Conservation (phyloP, 2,888 invertebrate species). For the Hemistola chrysoprasaria region DNA sequence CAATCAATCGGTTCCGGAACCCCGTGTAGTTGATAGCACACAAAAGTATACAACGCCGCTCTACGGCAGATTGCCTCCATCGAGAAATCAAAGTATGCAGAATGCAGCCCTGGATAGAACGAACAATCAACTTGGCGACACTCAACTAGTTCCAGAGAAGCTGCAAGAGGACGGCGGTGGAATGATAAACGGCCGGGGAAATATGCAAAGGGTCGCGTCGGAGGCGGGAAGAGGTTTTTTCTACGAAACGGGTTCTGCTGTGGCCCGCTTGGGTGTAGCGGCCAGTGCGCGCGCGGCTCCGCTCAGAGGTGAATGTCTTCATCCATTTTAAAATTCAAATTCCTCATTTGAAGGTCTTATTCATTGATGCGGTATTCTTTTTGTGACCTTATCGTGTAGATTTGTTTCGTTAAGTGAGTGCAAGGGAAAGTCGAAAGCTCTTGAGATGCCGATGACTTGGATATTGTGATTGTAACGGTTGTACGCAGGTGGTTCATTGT, state of each 20-base stretch:
- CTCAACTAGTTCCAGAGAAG: slow-evolving; percentile 75
- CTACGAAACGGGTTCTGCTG: slow-evolving; percentile 82
- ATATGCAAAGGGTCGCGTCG: slow-evolving; percentile 73
- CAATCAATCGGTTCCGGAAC: slow-evolving; percentile 49
- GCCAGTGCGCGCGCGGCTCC: slow-evolving; percentile 81
- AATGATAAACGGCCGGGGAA: slow-evolving; percentile 70
- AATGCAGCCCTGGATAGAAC: slow-evolving; percentile 35
- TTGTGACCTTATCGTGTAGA: slow-evolving; percentile 34
- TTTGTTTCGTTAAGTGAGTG: slow-evolving; percentile 43
- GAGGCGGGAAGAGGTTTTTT: slow-evolving; percentile 78
- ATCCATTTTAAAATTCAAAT: slow-evolving; percentile 46
- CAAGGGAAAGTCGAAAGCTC: slow-evolving; percentile 58
- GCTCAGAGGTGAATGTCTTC: slow-evolving; percentile 78
- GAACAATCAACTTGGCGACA: slow-evolving; percentile 57
- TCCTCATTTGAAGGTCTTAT: slow-evolving; percentile 32
- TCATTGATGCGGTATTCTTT: slow-evolving; percentile 19
- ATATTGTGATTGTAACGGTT: slow-evolving; percentile 64
- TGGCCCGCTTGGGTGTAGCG: slow-evolving; percentile 83
- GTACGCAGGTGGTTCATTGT: slow-evolving; percentile 56
- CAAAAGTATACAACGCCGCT: slow-evolving; percentile 60
- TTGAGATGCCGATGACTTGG: slow-evolving; percentile 49
- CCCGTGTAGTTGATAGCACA: slow-evolving; percentile 58
- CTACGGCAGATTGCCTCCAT: slow-evolving; percentile 61
- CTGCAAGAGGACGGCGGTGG: slow-evolving; percentile 59
- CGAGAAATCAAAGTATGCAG: slow-evolving; percentile 47